A percentile compares a stretch with the other conserved stretches of the same genome.
phyloP scores from a whole-genome alignment of 2,888 invertebrate species.

The Tetranychus piercei region DNA sequence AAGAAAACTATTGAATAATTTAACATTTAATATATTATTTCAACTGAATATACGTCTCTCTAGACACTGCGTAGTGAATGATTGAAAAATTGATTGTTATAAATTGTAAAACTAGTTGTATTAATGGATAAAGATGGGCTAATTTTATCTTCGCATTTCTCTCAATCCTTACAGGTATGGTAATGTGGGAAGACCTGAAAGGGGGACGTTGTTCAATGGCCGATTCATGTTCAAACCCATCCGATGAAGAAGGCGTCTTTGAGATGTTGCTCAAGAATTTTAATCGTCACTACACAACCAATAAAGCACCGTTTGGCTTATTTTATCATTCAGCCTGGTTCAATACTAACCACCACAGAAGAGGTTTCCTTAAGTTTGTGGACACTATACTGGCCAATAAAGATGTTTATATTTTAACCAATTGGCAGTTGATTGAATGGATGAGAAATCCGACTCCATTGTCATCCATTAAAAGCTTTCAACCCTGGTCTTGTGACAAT shows the following conservation, averaged over 20 bases:
- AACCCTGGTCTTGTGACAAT: conserved; percentile 59
- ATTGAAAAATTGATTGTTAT: too few relatives aligned
- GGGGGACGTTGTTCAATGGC: conserved; percentile 89
- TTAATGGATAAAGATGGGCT: too few relatives aligned
- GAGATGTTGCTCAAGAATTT: conserved; percentile 89
- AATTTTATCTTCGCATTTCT: too few relatives aligned
- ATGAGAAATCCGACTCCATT: conserved; percentile 74
- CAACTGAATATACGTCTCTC: too few relatives aligned
- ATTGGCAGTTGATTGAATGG: conserved; percentile 87
- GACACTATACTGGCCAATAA: conserved; percentile 42
- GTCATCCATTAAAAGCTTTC: conserved; percentile 57
- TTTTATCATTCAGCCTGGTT: conserved; percentile 92
- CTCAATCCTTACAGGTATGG: conserved; percentile 47
- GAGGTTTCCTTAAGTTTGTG: conserved; percentile 76
- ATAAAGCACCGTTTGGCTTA: conserved; percentile 75
- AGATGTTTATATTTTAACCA: conserved; percentile 75
- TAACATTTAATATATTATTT: too few relatives aligned
- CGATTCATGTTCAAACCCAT: conserved; percentile 78
- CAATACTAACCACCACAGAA: conserved; percentile 79
- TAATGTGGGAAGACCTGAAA: conserved; percentile 79
- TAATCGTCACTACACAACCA: conserved; percentile 76
- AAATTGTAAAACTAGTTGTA: too few relatives aligned
- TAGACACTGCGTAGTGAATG: too few relatives aligned
- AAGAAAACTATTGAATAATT: too few relatives aligned
- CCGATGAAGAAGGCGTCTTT: conserved; percentile 66